Conservation (phyloP, 2,888 invertebrate genomes). For the Colostygia pectinataria region DNA sequence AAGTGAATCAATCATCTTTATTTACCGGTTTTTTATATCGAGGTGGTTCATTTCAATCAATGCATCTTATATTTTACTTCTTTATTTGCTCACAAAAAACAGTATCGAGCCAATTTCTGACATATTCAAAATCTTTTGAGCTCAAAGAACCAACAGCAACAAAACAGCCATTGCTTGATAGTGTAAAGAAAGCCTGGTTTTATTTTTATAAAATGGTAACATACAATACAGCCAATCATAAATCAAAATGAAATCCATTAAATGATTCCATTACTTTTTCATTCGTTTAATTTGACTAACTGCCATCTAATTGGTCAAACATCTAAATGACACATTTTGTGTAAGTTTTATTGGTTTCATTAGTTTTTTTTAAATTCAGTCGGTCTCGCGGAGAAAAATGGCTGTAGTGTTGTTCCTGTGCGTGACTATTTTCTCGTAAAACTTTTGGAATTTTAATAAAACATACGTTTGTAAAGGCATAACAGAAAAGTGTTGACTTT, state of each 20-base stretch:
- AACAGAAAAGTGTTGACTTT: conserved; percentile 31
- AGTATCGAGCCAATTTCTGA: too few species aligned
- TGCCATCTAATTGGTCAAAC: conserved; percentile 37
- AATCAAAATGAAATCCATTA: neutral
- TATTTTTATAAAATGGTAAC: conserved; percentile 6
- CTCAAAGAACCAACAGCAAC: too few species aligned
- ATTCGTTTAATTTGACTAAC: conserved; percentile 12
- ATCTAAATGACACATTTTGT: conserved; percentile 22
- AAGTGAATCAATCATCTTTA: neutral
- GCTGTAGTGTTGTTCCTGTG: conserved; percentile 72
- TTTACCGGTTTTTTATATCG: conserved; percentile 6
- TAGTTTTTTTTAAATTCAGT: too few species aligned
- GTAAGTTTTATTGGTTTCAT: conserved; percentile 47
- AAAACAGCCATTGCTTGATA: conserved; percentile 3
- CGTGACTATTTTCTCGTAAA: conserved; percentile 55
- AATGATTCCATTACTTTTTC: neutral
- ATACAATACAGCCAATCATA: conserved; percentile 10
- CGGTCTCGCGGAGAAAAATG: conserved; percentile 80
- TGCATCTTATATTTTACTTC: too few species aligned
- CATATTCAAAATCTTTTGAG: too few species aligned
- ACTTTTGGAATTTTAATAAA: conserved; percentile 49
- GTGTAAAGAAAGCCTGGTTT: neutral
- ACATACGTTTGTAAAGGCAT: conserved; percentile 27
- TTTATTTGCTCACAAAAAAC: too few species aligned
- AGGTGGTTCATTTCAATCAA: neutral